Evolutionary conservation across 2,113 vertebrate genomes (phyloP), one percentile per base, ranked within the genome.

Genomic region (Pteruthius melanotis): DNA sequence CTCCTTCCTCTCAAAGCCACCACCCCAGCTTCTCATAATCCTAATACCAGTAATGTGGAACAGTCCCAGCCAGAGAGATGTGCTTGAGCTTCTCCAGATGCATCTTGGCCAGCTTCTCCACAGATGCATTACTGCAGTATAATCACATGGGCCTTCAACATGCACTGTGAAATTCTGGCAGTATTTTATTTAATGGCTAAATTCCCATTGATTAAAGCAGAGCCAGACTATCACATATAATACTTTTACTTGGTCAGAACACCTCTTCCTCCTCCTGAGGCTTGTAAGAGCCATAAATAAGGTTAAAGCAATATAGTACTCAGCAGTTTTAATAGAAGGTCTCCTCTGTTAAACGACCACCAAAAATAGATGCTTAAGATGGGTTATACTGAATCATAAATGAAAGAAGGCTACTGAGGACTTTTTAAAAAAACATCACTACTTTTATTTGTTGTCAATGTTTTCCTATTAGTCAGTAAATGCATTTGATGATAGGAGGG

Each of bases 211-310:
- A 94, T 77, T 63, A 81, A 95, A 94, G 82, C 54, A 90, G 84
- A 94, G 37, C 70, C 70, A 94, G 78, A 83, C 88, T 59, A 87
- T 30, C 89, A 93, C 2, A 11, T 83, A 27, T 22, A 94, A 74
- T 80, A 76, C 59, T 86, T 93, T 61, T 33, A 70, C 61, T 89
- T 53, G 74, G 81, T 95, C 84, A 91, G 84, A 93, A 93, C 39
- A 82, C 63, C 78, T 77, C 35, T 37, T 93, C 88, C 94, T 90
- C 54, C 91, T 95, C 91, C 81, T 1, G 59, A 94, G 95, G 84
- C 81, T 90, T 90, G 66, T 95, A 95, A 96, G 87, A 94, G 50
- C 70, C 82, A 79, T 83, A 95, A 93, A 89, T 93, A 96, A 94
- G 89, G 74, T 85, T 91, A 87, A 85, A 93, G 65, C 77, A 93